These are phyloP conservation scores for Stictonetta naevosa DNA, from an alignment of 2,113 vertebrate genomes.

Conservation along the genomic window DNA sequence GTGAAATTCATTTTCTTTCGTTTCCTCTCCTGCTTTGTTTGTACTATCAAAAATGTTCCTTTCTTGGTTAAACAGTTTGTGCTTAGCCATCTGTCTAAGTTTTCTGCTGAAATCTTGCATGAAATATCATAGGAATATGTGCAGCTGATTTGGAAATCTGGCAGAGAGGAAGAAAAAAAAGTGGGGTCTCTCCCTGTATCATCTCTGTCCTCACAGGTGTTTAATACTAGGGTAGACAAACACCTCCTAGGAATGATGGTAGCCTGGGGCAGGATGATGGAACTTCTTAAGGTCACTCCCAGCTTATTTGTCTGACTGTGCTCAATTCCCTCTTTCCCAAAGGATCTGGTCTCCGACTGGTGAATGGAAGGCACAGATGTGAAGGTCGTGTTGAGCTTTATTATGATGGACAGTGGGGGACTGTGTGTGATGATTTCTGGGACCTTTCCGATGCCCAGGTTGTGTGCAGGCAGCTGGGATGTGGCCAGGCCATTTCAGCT, in stretches of 20 bases:
- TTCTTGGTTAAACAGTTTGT: background rate
- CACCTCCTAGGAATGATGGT: background rate
- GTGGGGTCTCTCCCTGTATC: background rate
- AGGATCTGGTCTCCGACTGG: background rate
- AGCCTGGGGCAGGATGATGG: no score
- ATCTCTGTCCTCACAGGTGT: background rate
- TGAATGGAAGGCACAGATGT: conserved; percentile 14
- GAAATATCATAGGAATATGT: background rate
- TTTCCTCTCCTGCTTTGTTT: background rate
- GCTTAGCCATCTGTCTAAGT: background rate
- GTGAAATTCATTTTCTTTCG: background rate
- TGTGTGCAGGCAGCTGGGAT: conserved; percentile 63
- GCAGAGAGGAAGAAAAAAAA: background rate
- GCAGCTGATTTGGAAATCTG: background rate
- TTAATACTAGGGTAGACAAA: background rate
- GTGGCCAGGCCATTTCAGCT: conserved; percentile 19
- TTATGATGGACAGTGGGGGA: background rate
- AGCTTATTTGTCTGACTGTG: background rate
- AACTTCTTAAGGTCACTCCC: background rate
- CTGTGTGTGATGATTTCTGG: conserved; percentile 63
- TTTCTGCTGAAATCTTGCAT: background rate
- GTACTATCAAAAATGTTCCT: background rate
- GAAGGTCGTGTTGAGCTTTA: conserved; percentile 41
- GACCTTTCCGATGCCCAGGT: background rate
- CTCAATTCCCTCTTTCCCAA: background rate